Evolutionary conservation across 2,888 invertebrate genomes (phyloP), one percentile per base, ranked within the genome.

Genomic region (Tridacna gigas): DNA sequence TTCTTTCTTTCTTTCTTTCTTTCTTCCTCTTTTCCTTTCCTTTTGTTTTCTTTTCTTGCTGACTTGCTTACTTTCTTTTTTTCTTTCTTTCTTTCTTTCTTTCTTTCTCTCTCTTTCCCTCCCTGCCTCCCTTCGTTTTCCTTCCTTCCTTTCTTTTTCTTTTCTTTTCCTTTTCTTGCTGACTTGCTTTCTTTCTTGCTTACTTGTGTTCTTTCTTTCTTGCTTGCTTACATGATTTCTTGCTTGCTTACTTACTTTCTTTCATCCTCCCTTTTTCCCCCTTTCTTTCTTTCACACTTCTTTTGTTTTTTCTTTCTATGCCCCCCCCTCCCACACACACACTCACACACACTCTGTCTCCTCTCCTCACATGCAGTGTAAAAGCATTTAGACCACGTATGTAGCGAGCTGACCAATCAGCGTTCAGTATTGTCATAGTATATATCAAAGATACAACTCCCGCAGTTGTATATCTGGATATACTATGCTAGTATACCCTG

Each of bases 181-280:
- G 48, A 7, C 74, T 56, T 74, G 5, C 56, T 56, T 56, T 51
- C 48, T 56, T 22, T 51, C 74, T 51, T 74, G 51, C 74, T 56
- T 51, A 7, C 74, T 56, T 74, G 11, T 22, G 5, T 56, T 51
- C 28, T 74, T 56, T 51, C 74, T 51, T 74, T 45, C 69, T 13
- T n/a, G n/a, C 74, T 74, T 74, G 51, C 74, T 56, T 74, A 7
- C 74, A 11, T 74, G 5, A 7, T 56, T 56, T 51, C 48, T 56
- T 22, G 51, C 74, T 51, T 74, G 51, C 74, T 56, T 51, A 7
- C 69, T 45, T 37, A 2, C 74, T 7, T 74, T 51, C 56, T 51
- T 56, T 56, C 48, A 37, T 37, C 61, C 74, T 74, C 60, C 61
- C 74, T 74, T 61, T 28, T 60, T 74, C 12, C 25, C 25, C 25